These are phyloP conservation scores for Pogonognathellus flavescens DNA, from an alignment of 1,140 invertebrate species.

Conservation along the genomic window DNA sequence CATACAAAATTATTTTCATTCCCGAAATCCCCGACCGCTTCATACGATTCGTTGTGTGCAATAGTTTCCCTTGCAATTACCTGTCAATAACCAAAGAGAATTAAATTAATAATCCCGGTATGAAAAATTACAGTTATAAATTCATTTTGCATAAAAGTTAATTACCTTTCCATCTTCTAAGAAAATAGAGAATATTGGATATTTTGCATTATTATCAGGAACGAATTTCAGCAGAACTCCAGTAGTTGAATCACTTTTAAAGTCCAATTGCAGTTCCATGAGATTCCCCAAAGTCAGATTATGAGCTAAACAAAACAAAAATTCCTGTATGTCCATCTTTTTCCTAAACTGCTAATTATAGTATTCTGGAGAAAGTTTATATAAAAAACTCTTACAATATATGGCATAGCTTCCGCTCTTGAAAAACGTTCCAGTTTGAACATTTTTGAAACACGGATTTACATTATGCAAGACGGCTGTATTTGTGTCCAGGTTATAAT, in stretches of 20 bases:
- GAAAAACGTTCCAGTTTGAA: constrained; percentile 90
- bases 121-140: too few species aligned
- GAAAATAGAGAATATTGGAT: constrained; percentile 82
- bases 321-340: background rate
- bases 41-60: constrained; percentile 42
- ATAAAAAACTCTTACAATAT: constrained; percentile 85
- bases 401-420: constrained; percentile 84
- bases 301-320: constrained; percentile 73
- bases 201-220: constrained; percentile 69
- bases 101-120: too few species aligned
- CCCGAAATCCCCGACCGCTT: constrained; percentile 55
- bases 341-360: constrained; percentile 14
- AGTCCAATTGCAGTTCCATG: constrained; percentile 84
- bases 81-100: constrained; percentile 47
- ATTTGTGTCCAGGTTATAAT: constrained; percentile 80
- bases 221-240: constrained; percentile 81
- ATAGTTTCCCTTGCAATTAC: constrained; percentile 61
- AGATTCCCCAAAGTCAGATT: constrained; percentile 79
- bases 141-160: constrained; percentile 33
- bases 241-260: constrained; percentile 84
- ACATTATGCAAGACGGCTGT: constrained; percentile 80
- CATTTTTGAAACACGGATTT: constrained; percentile 87
- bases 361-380: too few species aligned
- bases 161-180: constrained; percentile 81
- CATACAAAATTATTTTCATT: constrained; percentile 73